These are phyloP conservation scores for Mycetomoellerius zeteki DNA, from an alignment of 1,140 invertebrate species.

Conservation along the genomic window DNA sequence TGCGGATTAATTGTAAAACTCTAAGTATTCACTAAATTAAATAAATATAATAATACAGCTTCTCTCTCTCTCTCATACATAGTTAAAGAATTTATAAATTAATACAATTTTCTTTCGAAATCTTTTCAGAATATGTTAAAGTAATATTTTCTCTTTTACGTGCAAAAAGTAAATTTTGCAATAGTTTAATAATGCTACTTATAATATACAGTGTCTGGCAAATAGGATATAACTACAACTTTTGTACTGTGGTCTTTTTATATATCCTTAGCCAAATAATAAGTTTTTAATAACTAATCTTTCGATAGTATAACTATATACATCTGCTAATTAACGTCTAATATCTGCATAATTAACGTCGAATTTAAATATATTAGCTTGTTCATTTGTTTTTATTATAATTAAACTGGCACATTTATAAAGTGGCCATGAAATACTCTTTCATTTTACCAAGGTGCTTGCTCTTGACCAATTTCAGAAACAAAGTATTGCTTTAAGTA, in stretches of 20 bases:
- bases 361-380: background rate
- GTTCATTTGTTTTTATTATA: background rate
- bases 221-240: background rate
- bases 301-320: background rate
- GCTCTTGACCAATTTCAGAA: too few species aligned
- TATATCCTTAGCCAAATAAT: background rate
- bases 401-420: too few species aligned
- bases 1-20: constrained; percentile 38
- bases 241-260: constrained; percentile 14
- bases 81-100: constrained; percentile 8
- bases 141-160: background rate
- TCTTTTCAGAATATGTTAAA: background rate
- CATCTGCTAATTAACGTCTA: background rate
- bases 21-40: constrained; percentile 49
- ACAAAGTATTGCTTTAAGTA: too few species aligned
- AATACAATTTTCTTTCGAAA: background rate
- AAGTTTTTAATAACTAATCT: background rate
- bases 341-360: constrained; percentile 11
- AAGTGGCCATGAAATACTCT: too few species aligned
- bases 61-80: background rate
- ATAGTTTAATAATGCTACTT: background rate
- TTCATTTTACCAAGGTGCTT: too few species aligned
- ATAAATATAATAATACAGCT: background rate
- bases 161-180: constrained; percentile 6
- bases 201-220: background rate